These are phyloP conservation scores for Pteronotus mesoamericanus DNA, from an alignment of 2,797 vertebrate species.

Conservation along the genomic window DNA sequence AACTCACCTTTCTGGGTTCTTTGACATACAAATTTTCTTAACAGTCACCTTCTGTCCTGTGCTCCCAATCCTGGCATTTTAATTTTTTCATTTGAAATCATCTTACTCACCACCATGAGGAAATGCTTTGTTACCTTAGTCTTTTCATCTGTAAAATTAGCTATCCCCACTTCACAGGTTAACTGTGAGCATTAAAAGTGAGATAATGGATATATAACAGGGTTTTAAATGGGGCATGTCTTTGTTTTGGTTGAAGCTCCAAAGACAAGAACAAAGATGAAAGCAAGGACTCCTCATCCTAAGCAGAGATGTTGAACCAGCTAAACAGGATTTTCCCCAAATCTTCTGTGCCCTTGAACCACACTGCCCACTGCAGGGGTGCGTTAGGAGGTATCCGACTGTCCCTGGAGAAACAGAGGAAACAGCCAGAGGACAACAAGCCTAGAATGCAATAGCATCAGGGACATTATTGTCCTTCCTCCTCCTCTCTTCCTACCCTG, in stretches of 20 bases:
- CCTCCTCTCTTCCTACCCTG: background rate
- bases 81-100: conserved; percentile 36
- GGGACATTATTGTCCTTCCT: rapidly evolving
- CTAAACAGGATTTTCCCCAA: background rate
- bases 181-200: background rate
- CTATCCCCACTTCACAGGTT: background rate
- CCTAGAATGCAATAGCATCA: background rate
- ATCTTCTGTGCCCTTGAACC: background rate
- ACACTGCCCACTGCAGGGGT: background rate
- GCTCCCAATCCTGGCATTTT: background rate
- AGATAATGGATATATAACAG: no score
- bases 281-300: background rate
- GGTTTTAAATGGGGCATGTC: background rate
- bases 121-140: background rate
- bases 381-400: background rate
- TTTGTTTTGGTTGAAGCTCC: background rate
- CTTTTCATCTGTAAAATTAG: background rate
- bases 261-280: background rate
- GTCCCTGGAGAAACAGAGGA: background rate
- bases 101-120: background rate
- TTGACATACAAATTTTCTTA: background rate
- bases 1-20: background rate
- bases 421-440: background rate
- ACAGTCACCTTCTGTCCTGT: background rate
- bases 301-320: background rate